Evolutionary conservation across 2,888 invertebrate species (phyloP), one percentile per base, ranked within the genome.

Genomic region (Drosophila helvetica): DNA sequence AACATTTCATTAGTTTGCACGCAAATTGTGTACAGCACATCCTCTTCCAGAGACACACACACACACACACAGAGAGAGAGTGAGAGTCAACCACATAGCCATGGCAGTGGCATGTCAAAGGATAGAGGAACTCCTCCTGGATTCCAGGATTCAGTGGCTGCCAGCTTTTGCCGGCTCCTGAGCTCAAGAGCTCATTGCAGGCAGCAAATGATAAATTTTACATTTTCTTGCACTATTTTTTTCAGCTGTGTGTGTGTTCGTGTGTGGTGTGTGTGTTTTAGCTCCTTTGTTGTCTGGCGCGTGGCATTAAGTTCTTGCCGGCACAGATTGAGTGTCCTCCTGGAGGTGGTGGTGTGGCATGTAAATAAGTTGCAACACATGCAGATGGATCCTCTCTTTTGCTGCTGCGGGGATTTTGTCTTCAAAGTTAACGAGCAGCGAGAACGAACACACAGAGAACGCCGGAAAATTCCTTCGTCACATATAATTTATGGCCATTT

Each of bases 401-500:
- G 63, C 64, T 71, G 79, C 66, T 71, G 75, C 75, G 57, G 52
- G 75, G 74, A 75, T 80, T 84, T 75, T 63, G 60, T 70, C 63
- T 64, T 73, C 73, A 68, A 75, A 84, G 65, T 75, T 78, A 79
- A 79, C 81, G 77, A 84, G 83, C 77, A 72, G 64, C 73, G 30
- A 69, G 60, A 71, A 5, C 33, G 33, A 33, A 33, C 33, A 12
- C 33, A 3, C 19, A 60, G 57, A 68, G 71, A 55, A 69, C 67
- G 7, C 7, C 7, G 27, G 27, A 58, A 79, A 52, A 77, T 70
- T 63, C 74, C 63, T 65, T 68, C 76, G 73, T 78, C 82, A 78
- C 82, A 74, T 77, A 80, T 86, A 83, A 83, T 83, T 86, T 83
- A 83, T 83, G 83, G 72, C 38, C 75, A 64, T 79, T 84, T 77